Percentiles rank a stretch among this genome's conserved stretches.
Conservation (phyloP, 1,140 invertebrate species). For the Caenorhabditis latens region DNA sequence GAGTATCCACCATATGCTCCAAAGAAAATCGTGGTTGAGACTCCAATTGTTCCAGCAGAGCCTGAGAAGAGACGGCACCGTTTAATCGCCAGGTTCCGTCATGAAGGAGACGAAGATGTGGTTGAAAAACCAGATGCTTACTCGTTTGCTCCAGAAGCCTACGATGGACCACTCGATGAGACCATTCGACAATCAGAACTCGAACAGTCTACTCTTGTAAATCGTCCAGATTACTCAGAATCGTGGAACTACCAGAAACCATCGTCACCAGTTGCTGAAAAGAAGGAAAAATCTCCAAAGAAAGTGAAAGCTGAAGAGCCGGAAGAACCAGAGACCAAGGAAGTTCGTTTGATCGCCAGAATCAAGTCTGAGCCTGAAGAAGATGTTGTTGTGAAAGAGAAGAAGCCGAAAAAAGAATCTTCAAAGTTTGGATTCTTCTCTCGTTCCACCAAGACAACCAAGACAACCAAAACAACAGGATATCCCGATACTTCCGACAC, state of each 20-base stretch:
- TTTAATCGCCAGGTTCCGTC: constrained; percentile 13
- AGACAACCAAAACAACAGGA: background rate
- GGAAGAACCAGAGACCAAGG: constrained; percentile 1
- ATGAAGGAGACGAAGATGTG: constrained; percentile 62
- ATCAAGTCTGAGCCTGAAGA: background rate
- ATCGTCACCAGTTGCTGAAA: background rate
- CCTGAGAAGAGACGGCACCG: background rate
- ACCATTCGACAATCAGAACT: constrained; percentile 21
- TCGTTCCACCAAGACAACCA: constrained; percentile 21
- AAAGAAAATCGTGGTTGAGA: background rate
- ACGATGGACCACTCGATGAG: constrained; percentile 59
- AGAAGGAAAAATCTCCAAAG: constrained; percentile 35
- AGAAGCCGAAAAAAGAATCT: constrained; percentile 17
- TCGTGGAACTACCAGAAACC: background rate
- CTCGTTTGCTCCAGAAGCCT: constrained; percentile 1
- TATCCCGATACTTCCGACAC: constrained; percentile 38
- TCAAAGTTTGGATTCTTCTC: constrained; percentile 49
- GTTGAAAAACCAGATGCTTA: constrained; percentile 60
- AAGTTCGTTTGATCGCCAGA: constrained; percentile 41
- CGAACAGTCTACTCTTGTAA: background rate
- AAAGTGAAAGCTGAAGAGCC: constrained; percentile 5
- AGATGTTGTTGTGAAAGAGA: background rate
- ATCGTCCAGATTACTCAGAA: constrained; percentile 6
- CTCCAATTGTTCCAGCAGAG: constrained; percentile 1
- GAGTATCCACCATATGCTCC: background rate